These are phyloP conservation scores for Mesoclemmys tuberculata DNA, from an alignment of 2,113 vertebrate species.

Conservation along the genomic window DNA sequence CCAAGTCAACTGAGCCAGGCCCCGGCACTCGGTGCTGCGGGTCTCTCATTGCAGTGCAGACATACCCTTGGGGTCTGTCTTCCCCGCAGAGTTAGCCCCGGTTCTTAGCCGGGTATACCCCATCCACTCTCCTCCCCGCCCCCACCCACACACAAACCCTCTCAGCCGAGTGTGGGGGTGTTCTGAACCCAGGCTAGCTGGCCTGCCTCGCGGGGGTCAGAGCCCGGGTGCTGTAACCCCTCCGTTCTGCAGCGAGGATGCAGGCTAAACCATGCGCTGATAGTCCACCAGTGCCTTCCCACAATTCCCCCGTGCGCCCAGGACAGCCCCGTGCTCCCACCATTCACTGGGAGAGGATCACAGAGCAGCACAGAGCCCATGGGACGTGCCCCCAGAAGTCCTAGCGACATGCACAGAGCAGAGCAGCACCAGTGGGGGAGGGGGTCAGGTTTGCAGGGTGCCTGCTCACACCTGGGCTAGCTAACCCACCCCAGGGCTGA, in stretches of 20 bases:
- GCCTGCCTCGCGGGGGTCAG: not conserved
- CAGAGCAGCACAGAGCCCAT: not conserved
- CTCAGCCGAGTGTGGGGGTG: not conserved
- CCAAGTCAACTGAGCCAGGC: not conserved
- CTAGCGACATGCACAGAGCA: not conserved
- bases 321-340: not conserved
- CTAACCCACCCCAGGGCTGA: not conserved
- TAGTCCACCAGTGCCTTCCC: not conserved
- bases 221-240: not conserved
- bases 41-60: not conserved
- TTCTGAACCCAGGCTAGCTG: not conserved
- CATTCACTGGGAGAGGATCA: not conserved
- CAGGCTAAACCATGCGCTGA: too few relatives aligned
- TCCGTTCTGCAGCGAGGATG: not conserved
- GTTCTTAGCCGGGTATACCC: not conserved
- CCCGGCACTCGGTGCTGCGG: not conserved
- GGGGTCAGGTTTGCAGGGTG: not conserved
- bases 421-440: not conserved
- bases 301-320: not conserved
- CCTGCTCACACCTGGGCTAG: not conserved
- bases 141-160: not conserved
- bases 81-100: not conserved
- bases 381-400: not conserved
- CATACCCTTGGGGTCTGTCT: not conserved
- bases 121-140: too few relatives aligned